Base-by-base conservation (phyloP, 2,888 invertebrate species). In the Torymus aiolomorphi region DNA sequence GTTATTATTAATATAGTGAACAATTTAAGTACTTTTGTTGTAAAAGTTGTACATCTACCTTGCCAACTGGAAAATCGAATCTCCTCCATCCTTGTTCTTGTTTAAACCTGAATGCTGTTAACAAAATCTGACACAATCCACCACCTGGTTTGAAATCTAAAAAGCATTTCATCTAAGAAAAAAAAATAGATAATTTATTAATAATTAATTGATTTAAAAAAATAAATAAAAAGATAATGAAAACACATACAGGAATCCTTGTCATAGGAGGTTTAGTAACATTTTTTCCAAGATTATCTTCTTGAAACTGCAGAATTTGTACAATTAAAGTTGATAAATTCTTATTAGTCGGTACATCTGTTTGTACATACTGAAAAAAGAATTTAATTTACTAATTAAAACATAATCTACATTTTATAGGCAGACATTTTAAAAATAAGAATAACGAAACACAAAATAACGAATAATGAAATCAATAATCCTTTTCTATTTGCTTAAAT, bases 121-220 rank as follows among this genome's bases (percentile, higher is more conserved):
- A 95, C 85, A 99, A 94, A 89, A 98, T 96, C 86, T 97, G 96
- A 92, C 98, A 98, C 80, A 98, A 92, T 51, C 97, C 95, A 67
- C 98, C 98, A 83, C 97, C 96, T 20, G 97, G 94, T 91, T 98
- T 98, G 91, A 98, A 97, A 91, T 99, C 98, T 92, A 98, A 93
- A 91, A 98, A 98, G 90, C 95, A 97, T 91, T 96, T 96, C 94
- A 97, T 96, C 97, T 98, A 91, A 49, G 92, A 92, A 74, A 74
- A 1, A 69, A 62, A 42, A 61, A 63, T 24, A 66, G 49, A 66
- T 18, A 10, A 20, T 49, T 31, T 49, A 20, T 63, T 16, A 31
- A 63, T 14, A 10, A 71, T 14, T 57, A 49, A 61, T 18, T 42
- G 0, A 16, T 11, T 2, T 12, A 62, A 75, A 51, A 20, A 52